A percentile compares a stretch with the other conserved stretches of the same genome.
These are phyloP conservation scores for Potorous gilbertii DNA, from an alignment of 2,797 vertebrate species.

Conservation along the genomic window DNA sequence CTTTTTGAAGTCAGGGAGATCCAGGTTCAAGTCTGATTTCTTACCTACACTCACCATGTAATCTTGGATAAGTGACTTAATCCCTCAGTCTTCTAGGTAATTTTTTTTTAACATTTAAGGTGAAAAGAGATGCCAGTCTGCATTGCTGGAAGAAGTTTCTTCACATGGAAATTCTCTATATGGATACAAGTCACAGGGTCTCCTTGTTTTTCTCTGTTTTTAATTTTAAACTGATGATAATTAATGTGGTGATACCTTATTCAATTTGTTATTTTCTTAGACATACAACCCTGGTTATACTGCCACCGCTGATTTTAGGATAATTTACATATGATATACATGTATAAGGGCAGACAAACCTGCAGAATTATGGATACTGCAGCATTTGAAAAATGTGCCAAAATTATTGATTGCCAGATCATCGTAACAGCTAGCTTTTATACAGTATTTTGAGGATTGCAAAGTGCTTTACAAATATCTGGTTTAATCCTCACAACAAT, in stretches of 20 bases:
- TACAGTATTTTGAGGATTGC: background rate
- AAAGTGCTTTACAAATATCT: background rate
- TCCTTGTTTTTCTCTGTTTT: background rate
- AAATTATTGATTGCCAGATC: slow-evolving; percentile 6
- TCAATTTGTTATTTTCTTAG: slow-evolving; percentile 24
- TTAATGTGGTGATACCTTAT: background rate
- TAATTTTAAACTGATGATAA: background rate
- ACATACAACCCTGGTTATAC: background rate
- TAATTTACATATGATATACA: background rate
- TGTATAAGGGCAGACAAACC: background rate
- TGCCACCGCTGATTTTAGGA: background rate
- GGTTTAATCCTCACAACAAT: background rate
- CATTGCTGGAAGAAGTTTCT: background rate
- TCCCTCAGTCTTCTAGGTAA: background rate
- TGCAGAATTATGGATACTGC: background rate
- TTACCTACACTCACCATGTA: background rate
- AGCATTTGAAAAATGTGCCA: background rate
- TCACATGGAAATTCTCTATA: background rate
- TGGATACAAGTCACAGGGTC: background rate
- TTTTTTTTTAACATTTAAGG: background rate
- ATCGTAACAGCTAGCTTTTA: background rate
- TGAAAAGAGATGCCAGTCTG: background rate
- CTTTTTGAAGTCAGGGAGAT: background rate
- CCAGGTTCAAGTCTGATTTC: background rate
- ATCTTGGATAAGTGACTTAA: background rate